Conservation (phyloP, 2,113 vertebrate genomes). For the Poeciliopsis occidentalis region DNA sequence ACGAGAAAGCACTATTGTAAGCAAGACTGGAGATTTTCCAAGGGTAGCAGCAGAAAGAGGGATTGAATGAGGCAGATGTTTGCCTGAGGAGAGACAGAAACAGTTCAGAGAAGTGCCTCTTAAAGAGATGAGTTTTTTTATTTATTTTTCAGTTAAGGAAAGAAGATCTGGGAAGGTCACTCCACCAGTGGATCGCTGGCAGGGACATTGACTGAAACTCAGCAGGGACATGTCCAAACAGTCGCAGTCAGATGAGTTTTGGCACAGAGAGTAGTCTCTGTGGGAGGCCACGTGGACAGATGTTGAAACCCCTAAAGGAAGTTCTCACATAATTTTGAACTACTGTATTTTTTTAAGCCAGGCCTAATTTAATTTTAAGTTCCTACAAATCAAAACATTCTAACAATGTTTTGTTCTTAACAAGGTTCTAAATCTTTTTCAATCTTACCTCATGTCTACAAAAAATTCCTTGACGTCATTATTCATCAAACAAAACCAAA, state of each 20-base stretch:
- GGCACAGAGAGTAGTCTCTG: neutral
- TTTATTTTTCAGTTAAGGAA: slow-evolving; percentile 15
- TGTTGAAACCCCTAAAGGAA: neutral
- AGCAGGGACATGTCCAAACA: slow-evolving; percentile 1
- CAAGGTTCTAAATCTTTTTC: neutral
- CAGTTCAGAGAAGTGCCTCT: slow-evolving; percentile 21
- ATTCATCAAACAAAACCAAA: too few species aligned
- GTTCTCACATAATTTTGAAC: neutral
- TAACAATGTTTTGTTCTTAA: neutral
- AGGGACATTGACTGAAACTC: neutral
- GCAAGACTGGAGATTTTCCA: slow-evolving; percentile 1
- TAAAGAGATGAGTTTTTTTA: slow-evolving; percentile 14
- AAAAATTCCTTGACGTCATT: neutral
- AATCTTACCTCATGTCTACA: neutral
- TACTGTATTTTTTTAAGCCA: neutral
- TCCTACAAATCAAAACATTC: neutral
- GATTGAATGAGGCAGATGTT: slow-evolving; percentile 42
- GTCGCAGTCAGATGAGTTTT: neutral
- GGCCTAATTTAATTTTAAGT: too few species aligned
- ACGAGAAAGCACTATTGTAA: slow-evolving; percentile 11
- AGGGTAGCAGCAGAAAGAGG: slow-evolving; percentile 10
- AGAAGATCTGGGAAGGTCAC: slow-evolving; percentile 45
- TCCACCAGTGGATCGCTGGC: slow-evolving; percentile 20
- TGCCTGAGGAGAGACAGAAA: slow-evolving; percentile 16
- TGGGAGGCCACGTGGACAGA: neutral